These are phyloP conservation scores for Aphidius colemani DNA, from an alignment of 2,888 invertebrate species.

Conservation along the genomic window DNA sequence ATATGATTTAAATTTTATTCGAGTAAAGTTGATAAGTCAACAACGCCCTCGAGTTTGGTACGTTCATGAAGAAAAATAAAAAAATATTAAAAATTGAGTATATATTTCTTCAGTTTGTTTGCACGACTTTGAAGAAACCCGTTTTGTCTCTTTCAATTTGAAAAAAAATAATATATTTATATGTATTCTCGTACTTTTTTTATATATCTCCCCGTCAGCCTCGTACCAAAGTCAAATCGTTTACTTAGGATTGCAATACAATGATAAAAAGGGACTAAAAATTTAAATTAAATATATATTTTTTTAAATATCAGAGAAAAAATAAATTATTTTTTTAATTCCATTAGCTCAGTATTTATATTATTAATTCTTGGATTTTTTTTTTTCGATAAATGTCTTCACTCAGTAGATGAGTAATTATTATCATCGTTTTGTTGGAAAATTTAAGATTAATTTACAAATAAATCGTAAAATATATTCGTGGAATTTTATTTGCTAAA, in stretches of 20 bases:
- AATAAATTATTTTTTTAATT: constrained; percentile 24
- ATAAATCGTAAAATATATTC: too few species aligned
- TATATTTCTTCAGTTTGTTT: constrained; percentile 44
- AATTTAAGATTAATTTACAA: too few species aligned
- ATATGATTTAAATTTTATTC: constrained; percentile 21
- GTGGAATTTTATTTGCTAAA: too few species aligned
- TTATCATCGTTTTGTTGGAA: too few species aligned
- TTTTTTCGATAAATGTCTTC: too few species aligned
- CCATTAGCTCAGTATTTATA: constrained; percentile 14
- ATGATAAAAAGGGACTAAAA: constrained; percentile 18
- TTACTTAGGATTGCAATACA: constrained; percentile 30
- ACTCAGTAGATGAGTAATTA: too few species aligned
- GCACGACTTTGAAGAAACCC: constrained; percentile 58
- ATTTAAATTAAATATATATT: constrained; percentile 18
- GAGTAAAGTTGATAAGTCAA: constrained; percentile 57
- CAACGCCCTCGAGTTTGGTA: constrained; percentile 35
- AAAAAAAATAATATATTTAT: too few species aligned
- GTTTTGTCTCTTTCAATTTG: constrained; percentile 45
- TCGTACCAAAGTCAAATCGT: constrained; percentile 23
- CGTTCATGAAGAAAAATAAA: too few species aligned
- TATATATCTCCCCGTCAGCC: too few species aligned
- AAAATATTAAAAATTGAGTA: constrained; percentile 29
- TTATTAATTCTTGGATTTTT: too few species aligned
- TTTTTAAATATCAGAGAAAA: constrained; percentile 22
- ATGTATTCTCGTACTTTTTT: too few species aligned